Conservation (phyloP, 2,888 invertebrate species). For the Strigamia maritima region DNA sequence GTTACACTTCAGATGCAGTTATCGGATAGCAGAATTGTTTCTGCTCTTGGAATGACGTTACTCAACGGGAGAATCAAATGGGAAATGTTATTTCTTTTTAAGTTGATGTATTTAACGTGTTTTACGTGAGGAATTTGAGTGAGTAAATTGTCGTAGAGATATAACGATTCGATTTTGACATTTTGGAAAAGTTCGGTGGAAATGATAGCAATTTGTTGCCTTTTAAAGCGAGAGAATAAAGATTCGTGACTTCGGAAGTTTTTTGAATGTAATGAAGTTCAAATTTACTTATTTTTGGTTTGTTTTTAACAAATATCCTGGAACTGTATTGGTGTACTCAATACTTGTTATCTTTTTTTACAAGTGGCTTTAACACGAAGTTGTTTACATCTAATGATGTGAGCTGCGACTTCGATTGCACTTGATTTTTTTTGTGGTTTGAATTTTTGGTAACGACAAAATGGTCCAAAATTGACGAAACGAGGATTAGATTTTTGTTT, state of each 20-base stretch:
- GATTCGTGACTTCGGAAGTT: neutral
- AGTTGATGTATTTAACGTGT: too few species aligned
- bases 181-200: neutral
- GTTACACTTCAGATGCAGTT: neutral
- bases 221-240: neutral
- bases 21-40: neutral
- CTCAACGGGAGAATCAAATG: neutral
- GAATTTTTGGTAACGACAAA: too few species aligned
- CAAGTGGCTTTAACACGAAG: too few species aligned
- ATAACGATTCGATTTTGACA: neutral
- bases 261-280: neutral
- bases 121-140: neutral
- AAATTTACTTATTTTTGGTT: too few species aligned
- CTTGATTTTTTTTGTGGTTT: too few species aligned
- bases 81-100: neutral
- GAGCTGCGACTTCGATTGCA: too few species aligned
- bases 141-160: neutral
- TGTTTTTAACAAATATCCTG: too few species aligned
- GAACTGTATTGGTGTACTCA: too few species aligned
- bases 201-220: neutral
- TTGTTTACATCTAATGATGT: too few species aligned
- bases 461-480: too few species aligned
- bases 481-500: too few species aligned
- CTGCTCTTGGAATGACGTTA: neutral
- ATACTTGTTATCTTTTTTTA: too few species aligned